A percentile compares a stretch with the other conserved stretches of the same genome.
phyloP scores from a whole-genome alignment of 2,888 invertebrate species.

The Physocephala rufipes region DNA sequence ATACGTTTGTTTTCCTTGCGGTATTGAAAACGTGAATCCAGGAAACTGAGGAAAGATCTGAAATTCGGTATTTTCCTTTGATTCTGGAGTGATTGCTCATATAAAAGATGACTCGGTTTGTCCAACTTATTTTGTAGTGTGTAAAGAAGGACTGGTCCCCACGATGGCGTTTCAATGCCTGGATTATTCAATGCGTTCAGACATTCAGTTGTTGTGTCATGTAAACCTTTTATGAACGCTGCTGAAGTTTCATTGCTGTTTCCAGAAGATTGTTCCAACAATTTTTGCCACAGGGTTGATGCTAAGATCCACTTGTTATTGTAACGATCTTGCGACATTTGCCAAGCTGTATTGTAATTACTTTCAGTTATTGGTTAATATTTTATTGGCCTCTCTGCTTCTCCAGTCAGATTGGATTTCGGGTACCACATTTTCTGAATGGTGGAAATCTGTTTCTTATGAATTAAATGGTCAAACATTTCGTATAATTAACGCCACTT shows the following conservation, averaged over 20 bases:
- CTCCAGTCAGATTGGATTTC: neutral
- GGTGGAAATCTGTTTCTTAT: no score
- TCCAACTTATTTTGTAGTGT: neutral
- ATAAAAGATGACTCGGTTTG: neutral
- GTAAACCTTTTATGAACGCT: neutral
- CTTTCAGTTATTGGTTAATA: neutral
- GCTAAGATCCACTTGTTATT: neutral
- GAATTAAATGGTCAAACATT: no score
- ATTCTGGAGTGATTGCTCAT: neutral
- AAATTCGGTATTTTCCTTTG: neutral
- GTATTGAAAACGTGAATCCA: constrained; percentile 1
- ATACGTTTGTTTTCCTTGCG: no score
- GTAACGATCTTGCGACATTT: neutral
- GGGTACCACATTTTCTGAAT: no score
- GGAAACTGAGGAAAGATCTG: neutral
- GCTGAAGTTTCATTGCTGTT: neutral
- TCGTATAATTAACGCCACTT: no score
- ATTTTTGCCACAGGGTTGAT: neutral
- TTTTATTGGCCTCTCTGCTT: constrained; percentile 21
- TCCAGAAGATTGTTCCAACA: neutral
- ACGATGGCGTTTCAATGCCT: neutral
- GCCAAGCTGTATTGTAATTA: neutral
- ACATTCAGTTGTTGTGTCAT: no score
- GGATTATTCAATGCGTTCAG: no score
- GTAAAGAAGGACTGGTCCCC: neutral